Evolutionary conservation across 2,113 vertebrate species (phyloP).

Genomic region (Phyllopteryx taeniolatus): DNA sequence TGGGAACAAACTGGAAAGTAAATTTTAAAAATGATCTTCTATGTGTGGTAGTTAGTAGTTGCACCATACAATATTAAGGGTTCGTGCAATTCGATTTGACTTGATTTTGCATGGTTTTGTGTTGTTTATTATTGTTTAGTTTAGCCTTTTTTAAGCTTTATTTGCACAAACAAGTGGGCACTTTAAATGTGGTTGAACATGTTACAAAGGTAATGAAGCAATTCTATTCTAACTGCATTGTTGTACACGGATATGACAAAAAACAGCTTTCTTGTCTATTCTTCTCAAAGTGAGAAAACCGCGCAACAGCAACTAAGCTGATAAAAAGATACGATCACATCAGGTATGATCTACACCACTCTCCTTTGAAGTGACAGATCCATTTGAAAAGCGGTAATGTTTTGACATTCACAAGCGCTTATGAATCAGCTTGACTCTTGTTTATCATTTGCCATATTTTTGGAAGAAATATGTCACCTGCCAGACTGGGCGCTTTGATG

Average conservation of each 20-base stretch:
- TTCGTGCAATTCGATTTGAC: neutral
- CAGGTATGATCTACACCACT: neutral
- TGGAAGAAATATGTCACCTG: slow-evolving; percentile 59
- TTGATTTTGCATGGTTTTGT: neutral
- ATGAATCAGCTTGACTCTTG: slow-evolving; percentile 48
- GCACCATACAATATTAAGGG: neutral
- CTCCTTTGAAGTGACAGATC: slow-evolving; percentile 38
- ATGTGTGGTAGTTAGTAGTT: neutral
- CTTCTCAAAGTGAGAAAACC: neutral
- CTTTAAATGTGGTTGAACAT: neutral
- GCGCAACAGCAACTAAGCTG: neutral
- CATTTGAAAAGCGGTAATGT: slow-evolving; percentile 26
- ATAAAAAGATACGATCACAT: neutral
- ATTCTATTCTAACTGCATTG: neutral
- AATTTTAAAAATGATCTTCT: neutral
- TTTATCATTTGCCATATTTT: slow-evolving; percentile 45
- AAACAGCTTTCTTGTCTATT: neutral
- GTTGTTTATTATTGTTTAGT: no score
- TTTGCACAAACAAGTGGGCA: neutral
- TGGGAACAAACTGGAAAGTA: neutral
- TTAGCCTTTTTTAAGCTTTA: neutral
- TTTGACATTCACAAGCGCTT: slow-evolving; percentile 31
- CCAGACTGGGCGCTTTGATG: slow-evolving; percentile 59
- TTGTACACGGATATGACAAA: neutral
- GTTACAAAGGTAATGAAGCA: neutral